Conservation (phyloP, 2,888 invertebrate genomes). For the Danaus chrysippus region DNA sequence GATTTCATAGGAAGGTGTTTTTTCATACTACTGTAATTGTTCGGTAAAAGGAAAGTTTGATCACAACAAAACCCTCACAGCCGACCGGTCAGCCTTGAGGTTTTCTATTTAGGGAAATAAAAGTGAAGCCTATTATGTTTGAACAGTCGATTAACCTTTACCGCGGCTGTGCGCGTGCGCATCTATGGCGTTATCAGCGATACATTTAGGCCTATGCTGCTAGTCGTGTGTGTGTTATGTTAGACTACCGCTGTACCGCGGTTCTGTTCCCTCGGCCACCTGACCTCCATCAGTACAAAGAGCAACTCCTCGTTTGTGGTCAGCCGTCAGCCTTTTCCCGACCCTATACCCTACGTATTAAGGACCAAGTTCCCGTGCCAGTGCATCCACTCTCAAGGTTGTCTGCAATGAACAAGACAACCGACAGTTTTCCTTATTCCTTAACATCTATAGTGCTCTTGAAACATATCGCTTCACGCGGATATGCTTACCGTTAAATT, state of each 20-base stretch:
- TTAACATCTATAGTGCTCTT: conserved; percentile 22
- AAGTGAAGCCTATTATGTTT: conserved; percentile 25
- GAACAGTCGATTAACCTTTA: conserved; percentile 29
- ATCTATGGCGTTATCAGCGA: conserved; percentile 14
- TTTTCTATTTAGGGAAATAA: conserved; percentile 28
- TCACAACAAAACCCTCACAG: not conserved
- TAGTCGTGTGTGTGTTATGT: too few relatives aligned
- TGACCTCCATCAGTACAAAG: conserved; percentile 29
- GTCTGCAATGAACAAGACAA: conserved; percentile 37
- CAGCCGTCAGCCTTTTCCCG: not conserved
- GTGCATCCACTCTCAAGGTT: conserved; percentile 31
- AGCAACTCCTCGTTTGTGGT: conserved; percentile 24
- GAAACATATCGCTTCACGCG: conserved; percentile 1
- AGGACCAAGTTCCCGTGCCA: conserved; percentile 15
- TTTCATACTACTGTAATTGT: not conserved
- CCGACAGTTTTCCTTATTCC: conserved; percentile 36
- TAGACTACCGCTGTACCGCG: too few relatives aligned
- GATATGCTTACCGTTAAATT: not conserved
- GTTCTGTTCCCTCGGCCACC: conserved; percentile 17
- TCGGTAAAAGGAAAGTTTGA: too few relatives aligned
- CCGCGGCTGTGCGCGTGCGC: not conserved
- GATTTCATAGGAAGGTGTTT: not conserved
- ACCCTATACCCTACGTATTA: not conserved
- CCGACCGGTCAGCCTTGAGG: conserved; percentile 30
- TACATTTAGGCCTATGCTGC: not conserved